Conservation (phyloP, 2,888 invertebrate genomes). For the Cybosia mesomella region DNA sequence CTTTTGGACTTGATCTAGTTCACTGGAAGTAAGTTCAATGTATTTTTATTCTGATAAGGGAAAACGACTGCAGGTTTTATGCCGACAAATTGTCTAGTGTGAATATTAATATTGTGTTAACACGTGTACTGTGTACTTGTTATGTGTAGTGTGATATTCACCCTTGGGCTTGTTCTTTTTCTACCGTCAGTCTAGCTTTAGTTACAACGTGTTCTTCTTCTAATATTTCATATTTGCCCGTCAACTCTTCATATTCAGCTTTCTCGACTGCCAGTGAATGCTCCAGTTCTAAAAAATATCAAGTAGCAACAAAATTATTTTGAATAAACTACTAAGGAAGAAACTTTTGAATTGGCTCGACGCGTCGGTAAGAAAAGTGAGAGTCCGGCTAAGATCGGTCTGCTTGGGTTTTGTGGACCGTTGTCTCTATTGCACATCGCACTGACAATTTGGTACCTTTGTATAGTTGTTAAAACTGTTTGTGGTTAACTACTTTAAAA, state of each 20-base stretch:
- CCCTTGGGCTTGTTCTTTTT: conserved; percentile 93
- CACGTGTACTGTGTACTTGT: not conserved
- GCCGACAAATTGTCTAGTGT: not conserved
- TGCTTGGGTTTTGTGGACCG: not conserved
- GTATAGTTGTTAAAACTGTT: too few relatives aligned
- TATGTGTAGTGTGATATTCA: conserved; percentile 56
- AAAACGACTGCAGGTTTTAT: not conserved
- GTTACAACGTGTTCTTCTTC: conserved; percentile 95
- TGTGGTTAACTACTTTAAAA: too few relatives aligned
- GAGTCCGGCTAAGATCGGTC: too few relatives aligned
- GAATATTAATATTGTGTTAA: not conserved
- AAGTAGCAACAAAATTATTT: conserved; percentile 43
- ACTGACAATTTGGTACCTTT: too few relatives aligned
- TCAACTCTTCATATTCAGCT: conserved; percentile 92
- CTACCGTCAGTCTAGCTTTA: conserved; percentile 93
- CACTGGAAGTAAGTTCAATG: conserved; percentile 76
- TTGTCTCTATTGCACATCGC: too few relatives aligned
- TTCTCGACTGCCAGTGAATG: conserved; percentile 89
- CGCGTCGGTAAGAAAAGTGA: not conserved
- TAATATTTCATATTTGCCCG: conserved; percentile 93
- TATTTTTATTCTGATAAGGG: not conserved
- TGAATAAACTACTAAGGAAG: not conserved
- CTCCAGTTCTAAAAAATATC: conserved; percentile 87
- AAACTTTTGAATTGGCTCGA: not conserved
- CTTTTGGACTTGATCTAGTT: conserved; percentile 87